Evolutionary conservation across 1,140 invertebrate genomes (phyloP).

Genomic region (Intoshia linei): DNA sequence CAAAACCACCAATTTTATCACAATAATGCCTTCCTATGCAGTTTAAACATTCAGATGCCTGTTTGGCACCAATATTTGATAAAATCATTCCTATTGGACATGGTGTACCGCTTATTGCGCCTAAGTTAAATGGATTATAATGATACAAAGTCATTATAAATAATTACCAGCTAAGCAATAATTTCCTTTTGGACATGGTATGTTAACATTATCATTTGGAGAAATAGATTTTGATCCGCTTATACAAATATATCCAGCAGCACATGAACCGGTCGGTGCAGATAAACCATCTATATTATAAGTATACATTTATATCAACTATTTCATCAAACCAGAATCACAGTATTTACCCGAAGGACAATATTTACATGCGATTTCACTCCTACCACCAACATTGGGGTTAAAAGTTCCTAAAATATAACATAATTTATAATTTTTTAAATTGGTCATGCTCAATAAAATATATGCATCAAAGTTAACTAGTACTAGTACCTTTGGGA

Average conservation of each 20-base stretch:
- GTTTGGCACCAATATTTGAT: constrained; percentile 6
- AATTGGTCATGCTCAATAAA: too few relatives aligned
- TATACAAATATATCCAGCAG: constrained; percentile 14
- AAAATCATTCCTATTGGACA: constrained; percentile 2
- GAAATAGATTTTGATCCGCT: constrained; percentile 13
- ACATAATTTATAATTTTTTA: too few relatives aligned
- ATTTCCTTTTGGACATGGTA: constrained; percentile 14
- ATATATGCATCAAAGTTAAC: too few relatives aligned
- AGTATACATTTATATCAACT: too few relatives aligned
- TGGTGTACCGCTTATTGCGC: constrained; percentile 2
- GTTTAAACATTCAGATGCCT: neutral
- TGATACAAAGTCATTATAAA: too few relatives aligned
- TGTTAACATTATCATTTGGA: constrained; percentile 13
- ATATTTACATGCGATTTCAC: too few relatives aligned
- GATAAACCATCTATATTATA: constrained; percentile 12
- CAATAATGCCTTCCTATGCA: constrained; percentile 14
- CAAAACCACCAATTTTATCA: constrained; percentile 7
- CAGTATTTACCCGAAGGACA: constrained; percentile 13
- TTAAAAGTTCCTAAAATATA: constrained; percentile 14
- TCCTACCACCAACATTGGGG: constrained; percentile 4
- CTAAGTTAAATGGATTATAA: too few relatives aligned
- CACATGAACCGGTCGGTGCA: constrained; percentile 11
- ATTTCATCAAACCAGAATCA: too few relatives aligned
- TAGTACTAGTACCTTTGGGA: constrained; percentile 11
- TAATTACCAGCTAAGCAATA: constrained; percentile 16